phyloP scores from a whole-genome alignment of 2,113 vertebrate species.

The Pseudonaja textilis region DNA sequence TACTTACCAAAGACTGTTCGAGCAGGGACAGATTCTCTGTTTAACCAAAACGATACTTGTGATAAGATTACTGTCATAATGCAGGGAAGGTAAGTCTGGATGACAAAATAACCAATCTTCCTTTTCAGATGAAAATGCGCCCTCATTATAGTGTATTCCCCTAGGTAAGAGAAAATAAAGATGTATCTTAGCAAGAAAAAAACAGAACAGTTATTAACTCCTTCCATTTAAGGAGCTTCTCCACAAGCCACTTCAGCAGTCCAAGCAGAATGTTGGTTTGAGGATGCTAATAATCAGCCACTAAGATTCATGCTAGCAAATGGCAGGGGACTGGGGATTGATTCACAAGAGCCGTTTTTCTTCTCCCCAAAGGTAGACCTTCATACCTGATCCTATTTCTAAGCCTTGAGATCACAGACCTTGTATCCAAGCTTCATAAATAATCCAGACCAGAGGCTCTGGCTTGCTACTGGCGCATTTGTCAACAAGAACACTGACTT shows the following conservation, averaged over 20 bases:
- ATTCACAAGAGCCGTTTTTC: neutral
- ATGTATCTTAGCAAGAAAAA: neutral
- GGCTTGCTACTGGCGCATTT: neutral
- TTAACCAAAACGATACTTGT: constrained; percentile 97
- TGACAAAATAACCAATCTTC: constrained; percentile 97
- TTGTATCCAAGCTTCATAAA: neutral
- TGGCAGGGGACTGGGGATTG: neutral
- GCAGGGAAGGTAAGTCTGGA: constrained; percentile 98
- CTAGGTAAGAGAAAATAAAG: constrained; percentile 62
- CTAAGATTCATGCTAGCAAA: neutral
- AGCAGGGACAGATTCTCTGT: constrained; percentile 94
- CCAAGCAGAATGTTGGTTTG: neutral
- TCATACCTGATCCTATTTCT: neutral
- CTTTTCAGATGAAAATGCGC: constrained; percentile 97
- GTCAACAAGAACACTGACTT: neutral
- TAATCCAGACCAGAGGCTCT: neutral
- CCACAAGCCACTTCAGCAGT: neutral
- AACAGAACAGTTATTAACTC: neutral
- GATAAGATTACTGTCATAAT: constrained; percentile 98
- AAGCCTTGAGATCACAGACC: neutral
- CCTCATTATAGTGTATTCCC: constrained; percentile 96
- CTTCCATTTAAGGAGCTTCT: neutral
- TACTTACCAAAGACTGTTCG: constrained; percentile 95
- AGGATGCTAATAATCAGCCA: neutral
- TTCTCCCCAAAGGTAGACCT: neutral